These are phyloP conservation scores for Tridacna crocea DNA, from an alignment of 2,888 invertebrate genomes.

Conservation along the genomic window DNA sequence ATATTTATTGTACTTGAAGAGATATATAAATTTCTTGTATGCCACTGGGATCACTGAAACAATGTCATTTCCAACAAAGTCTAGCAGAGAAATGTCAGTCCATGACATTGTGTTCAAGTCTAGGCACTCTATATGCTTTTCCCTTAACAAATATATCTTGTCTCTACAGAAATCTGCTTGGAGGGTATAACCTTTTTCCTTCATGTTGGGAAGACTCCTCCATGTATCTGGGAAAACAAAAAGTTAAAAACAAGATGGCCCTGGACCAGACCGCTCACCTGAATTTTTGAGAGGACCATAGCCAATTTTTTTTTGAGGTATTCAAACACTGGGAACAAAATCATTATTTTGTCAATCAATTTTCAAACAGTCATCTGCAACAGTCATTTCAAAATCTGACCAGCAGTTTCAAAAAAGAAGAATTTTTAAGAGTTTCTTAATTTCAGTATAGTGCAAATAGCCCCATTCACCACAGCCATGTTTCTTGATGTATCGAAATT, in stretches of 20 bases:
- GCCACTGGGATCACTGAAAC: conserved; percentile 22
- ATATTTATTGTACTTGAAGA: conserved; percentile 13
- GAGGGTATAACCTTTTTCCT: conserved; percentile 29
- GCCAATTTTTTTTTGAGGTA: too few species aligned
- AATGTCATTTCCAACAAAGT: neutral
- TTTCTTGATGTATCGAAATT: too few species aligned
- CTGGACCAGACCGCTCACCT: too few species aligned
- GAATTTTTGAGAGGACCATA: too few species aligned
- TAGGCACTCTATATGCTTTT: conserved; percentile 17
- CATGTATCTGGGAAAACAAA: conserved; percentile 41
- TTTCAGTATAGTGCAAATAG: too few species aligned
- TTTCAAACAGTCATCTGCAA: too few species aligned
- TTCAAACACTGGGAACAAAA: too few species aligned
- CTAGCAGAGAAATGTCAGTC: conserved; percentile 16
- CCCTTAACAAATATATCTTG: conserved; percentile 36
- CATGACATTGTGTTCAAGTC: conserved; percentile 31
- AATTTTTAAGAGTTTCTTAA: too few species aligned
- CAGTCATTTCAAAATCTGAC: too few species aligned
- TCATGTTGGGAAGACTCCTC: conserved; percentile 38
- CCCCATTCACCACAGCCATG: too few species aligned
- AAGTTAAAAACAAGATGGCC: neutral
- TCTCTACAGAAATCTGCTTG: conserved; percentile 25
- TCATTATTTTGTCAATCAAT: too few species aligned
- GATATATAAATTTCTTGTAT: conserved; percentile 35
- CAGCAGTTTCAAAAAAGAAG: too few species aligned